Percentiles rank a stretch among this genome's conserved stretches.
These are phyloP conservation scores for Cherax quadricarinatus DNA, from an alignment of 1,140 invertebrate species.

Conservation along the genomic window DNA sequence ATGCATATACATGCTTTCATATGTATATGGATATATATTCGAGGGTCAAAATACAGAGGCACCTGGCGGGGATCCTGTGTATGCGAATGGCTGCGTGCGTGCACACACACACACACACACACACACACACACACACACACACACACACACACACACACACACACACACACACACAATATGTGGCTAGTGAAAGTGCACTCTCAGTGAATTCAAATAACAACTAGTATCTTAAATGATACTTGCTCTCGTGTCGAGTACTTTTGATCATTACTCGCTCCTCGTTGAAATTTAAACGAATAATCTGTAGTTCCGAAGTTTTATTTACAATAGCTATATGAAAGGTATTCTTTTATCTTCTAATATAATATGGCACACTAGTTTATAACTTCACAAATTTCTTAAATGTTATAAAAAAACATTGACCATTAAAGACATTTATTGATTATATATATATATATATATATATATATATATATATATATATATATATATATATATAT, in stretches of 20 bases:
- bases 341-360: too few relatives aligned
- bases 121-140: conserved; percentile 31
- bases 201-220: neutral
- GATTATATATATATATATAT: neutral
- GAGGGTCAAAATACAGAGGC: too few relatives aligned
- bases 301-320: too few relatives aligned
- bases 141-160: conserved; percentile 21
- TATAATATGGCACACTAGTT: too few relatives aligned
- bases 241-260: neutral
- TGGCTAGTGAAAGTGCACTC: neutral
- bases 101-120: neutral
- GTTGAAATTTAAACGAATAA: neutral
- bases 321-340: too few relatives aligned
- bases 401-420: too few relatives aligned
- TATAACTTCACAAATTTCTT: too few relatives aligned
- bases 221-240: neutral
- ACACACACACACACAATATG: neutral
- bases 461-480: conserved; percentile 5
- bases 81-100: too few relatives aligned
- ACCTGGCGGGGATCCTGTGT: too few relatives aligned
- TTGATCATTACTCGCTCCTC: neutral
- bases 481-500: conserved; percentile 26
- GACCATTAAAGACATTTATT: neutral
- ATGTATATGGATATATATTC: neutral
- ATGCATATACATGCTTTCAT: neutral